Evolutionary conservation across 1,140 invertebrate genomes (phyloP), one percentile per base, ranked within the genome.

Genomic region (Tribolium castaneum): DNA sequence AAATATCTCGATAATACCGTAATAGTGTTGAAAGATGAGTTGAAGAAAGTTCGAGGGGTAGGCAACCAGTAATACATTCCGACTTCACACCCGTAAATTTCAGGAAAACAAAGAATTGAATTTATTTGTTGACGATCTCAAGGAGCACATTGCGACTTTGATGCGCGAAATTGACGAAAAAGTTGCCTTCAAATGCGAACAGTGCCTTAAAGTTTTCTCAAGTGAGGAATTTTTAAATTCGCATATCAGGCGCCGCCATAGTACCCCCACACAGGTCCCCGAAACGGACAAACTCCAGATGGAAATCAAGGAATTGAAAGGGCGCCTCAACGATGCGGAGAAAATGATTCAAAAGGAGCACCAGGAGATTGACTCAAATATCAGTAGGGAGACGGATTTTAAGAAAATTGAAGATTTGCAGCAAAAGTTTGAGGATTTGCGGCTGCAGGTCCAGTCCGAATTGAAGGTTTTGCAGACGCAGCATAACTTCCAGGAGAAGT

Each of bases 1-100:
- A 91, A 91, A 78, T 92, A 93, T 82, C 88, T 93, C 35, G 92
- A 93, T 83, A 89, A 90, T 59, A 92, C 90, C 81, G 89, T 93
- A 30, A 87, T 90, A 78, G 88, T 92, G 30, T 82, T 92, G 6
- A 90, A 91, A 79, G 90, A 92, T 80, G 91, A 92, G 83, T 82
- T 92, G 3, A 87, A 86, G 59, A 86, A 86, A 10, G 85, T 90
- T 78, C 87, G 89, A 7, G 89, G 91, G 84, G 91, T 89, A 84
- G 51, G 35, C 59, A 66, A 72, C 52, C 19, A 13, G 13, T 7
- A 16, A 35, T 80, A n/a, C 51, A 54, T 19, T 7, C 19, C 7
- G 56, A 1, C 75, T 6, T 35, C 35, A 59, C 6, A 30, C 56
- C 5, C 1, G 10, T 7, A 13, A 39, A 12, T 76, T 82, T 50